Percentiles rank a stretch among this genome's conserved stretches.
Evolutionary conservation across 2,888 invertebrate species (phyloP).

Genomic region (Thecocarcelia acutangulata): DNA sequence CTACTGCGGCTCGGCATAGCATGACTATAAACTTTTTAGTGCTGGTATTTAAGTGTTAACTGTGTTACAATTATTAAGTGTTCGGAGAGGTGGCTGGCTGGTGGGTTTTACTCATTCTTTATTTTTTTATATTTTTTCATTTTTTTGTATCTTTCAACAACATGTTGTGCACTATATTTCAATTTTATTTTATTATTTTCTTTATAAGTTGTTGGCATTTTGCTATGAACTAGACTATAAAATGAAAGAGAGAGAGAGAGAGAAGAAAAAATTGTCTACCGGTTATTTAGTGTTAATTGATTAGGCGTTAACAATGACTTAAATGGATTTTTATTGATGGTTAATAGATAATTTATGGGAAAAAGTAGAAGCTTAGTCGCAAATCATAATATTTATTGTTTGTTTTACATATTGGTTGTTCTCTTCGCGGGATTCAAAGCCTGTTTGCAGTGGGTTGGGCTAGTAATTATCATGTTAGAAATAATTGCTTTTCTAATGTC

Average conservation of each 20-base stretch:
- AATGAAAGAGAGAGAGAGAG: background rate
- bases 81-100: conserved; percentile 38
- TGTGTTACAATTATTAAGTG: conserved; percentile 63
- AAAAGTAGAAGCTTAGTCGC: conserved; percentile 43
- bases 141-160: conserved; percentile 24
- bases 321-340: conserved; percentile 68
- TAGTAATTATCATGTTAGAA: conserved; percentile 39
- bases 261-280: conserved; percentile 38
- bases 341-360: conserved; percentile 67
- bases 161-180: conserved; percentile 60
- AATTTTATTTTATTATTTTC: conserved; percentile 7
- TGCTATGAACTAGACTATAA: conserved; percentile 8
- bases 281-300: conserved; percentile 68
- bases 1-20: conserved; percentile 7
- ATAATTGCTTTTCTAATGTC: conserved; percentile 43
- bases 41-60: conserved; percentile 61
- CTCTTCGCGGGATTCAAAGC: background rate
- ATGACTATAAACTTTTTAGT: conserved; percentile 38
- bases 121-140: conserved; percentile 1
- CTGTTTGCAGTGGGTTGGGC: conserved; percentile 30
- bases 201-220: conserved; percentile 21
- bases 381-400: conserved; percentile 58
- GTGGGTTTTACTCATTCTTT: conserved; percentile 18
- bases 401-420: background rate
- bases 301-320: conserved; percentile 68